These are phyloP conservation scores for Tapirus terrestris DNA, from an alignment of 2,113 vertebrate genomes.

Conservation along the genomic window DNA sequence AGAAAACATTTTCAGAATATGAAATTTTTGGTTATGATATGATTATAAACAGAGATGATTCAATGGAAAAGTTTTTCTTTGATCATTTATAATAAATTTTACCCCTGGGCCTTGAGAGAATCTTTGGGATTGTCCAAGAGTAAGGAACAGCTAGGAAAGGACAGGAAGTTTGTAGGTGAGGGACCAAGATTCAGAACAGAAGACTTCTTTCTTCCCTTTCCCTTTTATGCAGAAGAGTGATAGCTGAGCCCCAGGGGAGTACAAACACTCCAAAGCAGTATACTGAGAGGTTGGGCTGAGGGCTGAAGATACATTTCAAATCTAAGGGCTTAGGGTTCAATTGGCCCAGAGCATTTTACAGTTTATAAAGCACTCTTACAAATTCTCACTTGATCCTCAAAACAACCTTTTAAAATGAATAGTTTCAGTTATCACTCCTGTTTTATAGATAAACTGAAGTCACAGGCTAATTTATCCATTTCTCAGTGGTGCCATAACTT, in stretches of 20 bases:
- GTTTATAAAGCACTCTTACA: constrained; percentile 34
- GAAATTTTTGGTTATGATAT: constrained; percentile 6
- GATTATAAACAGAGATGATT: constrained; percentile 24
- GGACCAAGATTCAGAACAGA: neutral
- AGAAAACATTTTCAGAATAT: constrained; percentile 39
- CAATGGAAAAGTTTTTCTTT: neutral
- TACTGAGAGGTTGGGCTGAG: neutral
- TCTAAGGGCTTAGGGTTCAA: neutral
- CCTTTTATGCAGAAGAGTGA: neutral
- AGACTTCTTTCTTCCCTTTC: neutral
- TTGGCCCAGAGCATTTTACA: neutral
- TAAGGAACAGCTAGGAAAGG: neutral
- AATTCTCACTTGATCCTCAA: constrained; percentile 18
- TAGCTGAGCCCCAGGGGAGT: neutral
- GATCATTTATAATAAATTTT: constrained; percentile 3
- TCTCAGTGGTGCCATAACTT: neutral
- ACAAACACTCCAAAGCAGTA: neutral
- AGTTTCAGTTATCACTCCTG: neutral
- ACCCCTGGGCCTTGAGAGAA: neutral
- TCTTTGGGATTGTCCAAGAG: neutral
- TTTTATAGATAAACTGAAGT: constrained; percentile 24
- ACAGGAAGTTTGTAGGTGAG: neutral
- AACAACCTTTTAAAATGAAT: constrained; percentile 25
- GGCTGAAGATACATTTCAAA: constrained; percentile 7
- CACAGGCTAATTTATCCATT: neutral